Evolutionary conservation across 1,140 invertebrate species (phyloP).

Genomic region (Microplitis demolitor): DNA sequence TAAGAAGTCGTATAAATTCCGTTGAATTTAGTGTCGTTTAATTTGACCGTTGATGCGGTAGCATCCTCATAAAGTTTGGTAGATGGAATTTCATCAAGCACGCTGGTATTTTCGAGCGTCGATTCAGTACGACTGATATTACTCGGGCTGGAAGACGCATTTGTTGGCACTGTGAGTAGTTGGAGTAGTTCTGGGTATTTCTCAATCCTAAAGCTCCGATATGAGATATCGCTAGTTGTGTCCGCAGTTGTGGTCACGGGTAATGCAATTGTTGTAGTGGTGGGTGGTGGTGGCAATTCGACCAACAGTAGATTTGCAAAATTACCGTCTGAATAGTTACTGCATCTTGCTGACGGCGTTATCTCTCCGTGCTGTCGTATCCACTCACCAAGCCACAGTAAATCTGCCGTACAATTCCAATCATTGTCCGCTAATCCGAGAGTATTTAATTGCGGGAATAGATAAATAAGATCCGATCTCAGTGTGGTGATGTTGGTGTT

Average conservation of each 20-base stretch:
- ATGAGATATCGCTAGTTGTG: conserved; percentile 1
- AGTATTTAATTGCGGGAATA: conserved; percentile 70
- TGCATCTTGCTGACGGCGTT: conserved; percentile 52
- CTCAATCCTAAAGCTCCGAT: not conserved
- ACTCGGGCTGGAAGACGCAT: conserved; percentile 3
- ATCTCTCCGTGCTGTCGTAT: conserved; percentile 63
- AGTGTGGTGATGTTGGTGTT: conserved; percentile 68
- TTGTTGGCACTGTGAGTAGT: conserved; percentile 1
- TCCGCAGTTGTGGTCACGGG: not conserved
- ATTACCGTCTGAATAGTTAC: conserved; percentile 37
- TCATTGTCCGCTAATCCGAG: conserved; percentile 67
- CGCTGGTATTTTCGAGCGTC: not conserved
- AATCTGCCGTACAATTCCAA: conserved; percentile 66
- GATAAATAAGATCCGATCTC: conserved; percentile 70
- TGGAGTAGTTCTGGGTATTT: not conserved
- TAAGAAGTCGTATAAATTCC: not conserved
- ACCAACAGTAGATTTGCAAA: conserved; percentile 53
- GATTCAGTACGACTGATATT: not conserved
- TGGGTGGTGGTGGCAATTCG: conserved; percentile 50
- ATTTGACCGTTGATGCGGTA: not conserved
- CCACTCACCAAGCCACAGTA: conserved; percentile 71
- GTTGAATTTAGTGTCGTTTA: not conserved
- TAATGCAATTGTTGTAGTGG: conserved; percentile 9
- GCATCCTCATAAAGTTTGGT: not conserved
- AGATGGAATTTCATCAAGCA: not conserved